Evolutionary conservation across 2,888 invertebrate genomes (phyloP).

Genomic region (Synanthedon vespiformis): DNA sequence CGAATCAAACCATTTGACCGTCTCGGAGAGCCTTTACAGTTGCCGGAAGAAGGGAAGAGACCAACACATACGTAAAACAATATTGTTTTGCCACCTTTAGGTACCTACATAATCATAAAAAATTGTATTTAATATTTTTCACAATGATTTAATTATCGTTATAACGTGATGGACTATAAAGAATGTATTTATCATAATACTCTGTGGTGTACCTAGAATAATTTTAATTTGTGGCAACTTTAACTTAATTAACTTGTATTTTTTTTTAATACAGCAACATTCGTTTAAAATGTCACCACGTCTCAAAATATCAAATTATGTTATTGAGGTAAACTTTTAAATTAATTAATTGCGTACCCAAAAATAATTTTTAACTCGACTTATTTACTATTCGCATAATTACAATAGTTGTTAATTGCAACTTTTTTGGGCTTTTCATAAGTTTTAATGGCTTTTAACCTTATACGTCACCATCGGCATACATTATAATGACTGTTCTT

Average conservation of each 20-base stretch:
- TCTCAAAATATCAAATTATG: conserved; percentile 78
- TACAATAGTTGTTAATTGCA: neutral
- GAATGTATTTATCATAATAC: too few relatives aligned
- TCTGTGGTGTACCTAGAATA: too few relatives aligned
- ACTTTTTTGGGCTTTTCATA: neutral
- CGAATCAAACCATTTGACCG: too few relatives aligned
- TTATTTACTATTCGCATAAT: neutral
- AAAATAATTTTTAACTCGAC: conserved; percentile 1
- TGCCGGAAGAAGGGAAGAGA: too few relatives aligned
- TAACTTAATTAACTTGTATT: neutral
- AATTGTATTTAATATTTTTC: too few relatives aligned
- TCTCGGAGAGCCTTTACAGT: too few relatives aligned
- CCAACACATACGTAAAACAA: too few relatives aligned
- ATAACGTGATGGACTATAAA: too few relatives aligned
- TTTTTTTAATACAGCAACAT: conserved; percentile 13
- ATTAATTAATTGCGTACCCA: conserved; percentile 11
- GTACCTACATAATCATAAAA: too few relatives aligned
- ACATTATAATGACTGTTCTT: neutral
- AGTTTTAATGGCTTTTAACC: conserved; percentile 9
- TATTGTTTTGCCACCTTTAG: too few relatives aligned
- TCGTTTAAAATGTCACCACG: conserved; percentile 76
- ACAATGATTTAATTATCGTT: too few relatives aligned
- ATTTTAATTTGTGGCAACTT: too few relatives aligned
- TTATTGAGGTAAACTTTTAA: conserved; percentile 74
- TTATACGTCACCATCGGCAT: conserved; percentile 33